Base-by-base conservation (phyloP, 2,797 vertebrate species). In the Poecilia gillii region DNA sequence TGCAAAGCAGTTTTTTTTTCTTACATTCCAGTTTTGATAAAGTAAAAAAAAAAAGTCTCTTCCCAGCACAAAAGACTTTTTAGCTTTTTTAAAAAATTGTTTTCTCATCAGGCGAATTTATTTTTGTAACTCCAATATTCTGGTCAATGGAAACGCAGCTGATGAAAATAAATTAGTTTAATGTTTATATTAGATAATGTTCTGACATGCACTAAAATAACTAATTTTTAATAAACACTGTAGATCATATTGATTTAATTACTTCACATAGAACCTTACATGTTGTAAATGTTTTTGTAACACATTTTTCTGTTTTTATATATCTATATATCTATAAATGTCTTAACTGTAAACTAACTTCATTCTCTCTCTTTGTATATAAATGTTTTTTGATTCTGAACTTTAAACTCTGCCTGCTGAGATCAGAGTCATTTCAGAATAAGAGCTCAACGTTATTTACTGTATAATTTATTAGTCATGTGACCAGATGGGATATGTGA, bases 241-340 rank as follows among this genome's bases (percentile, higher is more conserved):
- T 79, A 82, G 80, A 82, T 76, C 74, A 81, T 82, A 81, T 78
- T 84, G 83, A 87, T 86, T 78, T 78, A 4, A 71, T 71, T 39
- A 18, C 14, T 31, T 25, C 31, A 14, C 12, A 31, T 41, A 8
- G 1, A 66, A 64, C 16, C 11, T 66, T 11, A 66, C 12, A 62
- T 11, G 33, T 66, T 66, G 36, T 39, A 41, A 68, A 43, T 4
- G 11, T 70, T 43, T 70, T 70, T 70, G 36, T 70, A n/a, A 41
- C 41, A 43, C 9, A 6, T 0, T 41, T 70, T 70, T 70, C 9
- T 23, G 33, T 4, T 66, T 62, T 39, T 39, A 68, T 4, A 45
- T 8, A 71, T 28, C 43, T 70, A 43, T 70, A 45, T 45, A 31
- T 31, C 1, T 31, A 33, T 45, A 9, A 33, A 62, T 43, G 4